Base-by-base conservation (phyloP, 2,888 invertebrate genomes). In the Chymomyza caudatula region DNA sequence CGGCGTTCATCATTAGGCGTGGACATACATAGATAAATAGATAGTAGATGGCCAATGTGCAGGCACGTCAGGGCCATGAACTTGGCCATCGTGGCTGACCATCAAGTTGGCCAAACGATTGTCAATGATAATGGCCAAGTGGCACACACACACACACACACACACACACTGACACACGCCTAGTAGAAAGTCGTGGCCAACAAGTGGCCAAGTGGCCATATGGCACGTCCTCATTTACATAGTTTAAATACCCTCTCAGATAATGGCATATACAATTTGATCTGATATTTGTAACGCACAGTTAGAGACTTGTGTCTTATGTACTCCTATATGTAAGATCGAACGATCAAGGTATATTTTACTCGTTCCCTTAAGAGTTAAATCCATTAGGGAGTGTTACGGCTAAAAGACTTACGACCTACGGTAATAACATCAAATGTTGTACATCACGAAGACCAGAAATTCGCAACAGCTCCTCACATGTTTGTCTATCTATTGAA, bases 31-130 rank as follows among this genome's bases (percentile, higher is more conserved):
- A 15, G 20, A 51, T 20, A 51, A 51, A 47, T 37, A 37, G 29
- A 37, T 56, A 57, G 71, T 66, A n/a, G n/a, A 29, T 69, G 63
- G 56, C 70, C 70, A 29, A 71, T 76, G 73, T 82, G 72, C 78
- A 77, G 85, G 82, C 85, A 85, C 79, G 80, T 85, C 85, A 80
- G 75, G 76, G 75, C 76, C 75, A 75, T 75, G 75, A 75, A 75
- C 82, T 82, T 85, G 80, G 82, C 82, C 80, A 80, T 80, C 80
- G 72, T 71, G 68, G 82, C 77, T 80, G 80, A 85, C 80, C 80
- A 85, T 85, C 85, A 82, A 71, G 54, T 67, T 69, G 73, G 69
- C 66, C 73, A 62, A 19, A 57, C 57, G 60, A 63, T n/a, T 23
- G 23, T 19, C 62, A 47, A 37, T 23, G 61, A 51, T 59, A 42